phyloP scores from a whole-genome alignment of 2,888 invertebrate species.

The Tenthredo distinguenda region DNA sequence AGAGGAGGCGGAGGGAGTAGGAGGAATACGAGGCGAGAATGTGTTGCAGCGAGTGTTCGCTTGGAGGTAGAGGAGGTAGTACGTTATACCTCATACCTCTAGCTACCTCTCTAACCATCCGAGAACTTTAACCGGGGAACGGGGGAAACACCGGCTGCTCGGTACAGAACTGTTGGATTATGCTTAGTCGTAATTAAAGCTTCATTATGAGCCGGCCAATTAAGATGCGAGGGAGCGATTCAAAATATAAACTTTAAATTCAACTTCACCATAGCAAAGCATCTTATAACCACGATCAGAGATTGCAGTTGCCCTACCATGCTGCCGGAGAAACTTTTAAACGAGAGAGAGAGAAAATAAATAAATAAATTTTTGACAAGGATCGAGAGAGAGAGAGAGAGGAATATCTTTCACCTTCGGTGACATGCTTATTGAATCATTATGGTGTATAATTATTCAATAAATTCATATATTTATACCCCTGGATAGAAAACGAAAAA shows the following conservation, averaged over 20 bases:
- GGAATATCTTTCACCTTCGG: background rate
- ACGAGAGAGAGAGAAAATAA: background rate
- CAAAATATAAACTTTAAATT: conserved; percentile 47
- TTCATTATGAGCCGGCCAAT: conserved; percentile 55
- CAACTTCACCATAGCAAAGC: background rate
- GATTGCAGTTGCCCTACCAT: background rate
- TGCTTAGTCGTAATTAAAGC: conserved; percentile 61
- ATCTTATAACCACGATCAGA: conserved; percentile 5
- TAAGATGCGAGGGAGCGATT: conserved; percentile 50
- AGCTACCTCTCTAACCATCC: conserved; percentile 2
- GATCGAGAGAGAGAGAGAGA: background rate
- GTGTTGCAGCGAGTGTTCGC: conserved; percentile 6
- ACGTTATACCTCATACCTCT: background rate
- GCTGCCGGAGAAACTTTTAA: background rate
- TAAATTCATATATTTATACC: background rate
- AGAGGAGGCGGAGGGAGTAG: background rate
- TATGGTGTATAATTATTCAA: conserved; percentile 22
- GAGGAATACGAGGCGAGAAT: background rate
- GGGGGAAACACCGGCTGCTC: conserved; percentile 16
- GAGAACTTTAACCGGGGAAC: conserved; percentile 60
- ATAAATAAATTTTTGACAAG: background rate
- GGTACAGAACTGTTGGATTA: conserved; percentile 63
- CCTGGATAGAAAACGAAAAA: background rate
- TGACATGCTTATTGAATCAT: background rate
- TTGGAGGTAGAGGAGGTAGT: background rate